Evolutionary conservation across 2,888 invertebrate species (phyloP).

Genomic region (Pyralis farinalis): DNA sequence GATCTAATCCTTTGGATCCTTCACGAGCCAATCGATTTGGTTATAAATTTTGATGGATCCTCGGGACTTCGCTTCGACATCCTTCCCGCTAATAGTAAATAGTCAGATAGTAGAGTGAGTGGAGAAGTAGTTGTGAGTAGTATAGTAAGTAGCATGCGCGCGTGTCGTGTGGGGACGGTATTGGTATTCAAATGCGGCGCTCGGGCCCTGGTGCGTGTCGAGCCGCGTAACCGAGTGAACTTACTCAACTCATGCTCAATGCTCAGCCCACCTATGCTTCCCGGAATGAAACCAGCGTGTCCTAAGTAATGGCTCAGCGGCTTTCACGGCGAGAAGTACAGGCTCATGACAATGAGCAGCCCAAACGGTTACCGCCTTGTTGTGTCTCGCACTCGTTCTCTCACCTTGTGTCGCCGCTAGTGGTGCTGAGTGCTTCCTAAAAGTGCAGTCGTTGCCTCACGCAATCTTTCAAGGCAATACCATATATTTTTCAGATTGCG

Average conservation of each 20-base stretch:
- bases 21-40: conserved; percentile 37
- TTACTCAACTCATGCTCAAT: conserved; percentile 16
- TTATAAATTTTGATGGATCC: conserved; percentile 58
- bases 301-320: background rate
- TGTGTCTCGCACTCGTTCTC: conserved; percentile 75
- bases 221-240: conserved; percentile 34
- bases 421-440: conserved; percentile 76
- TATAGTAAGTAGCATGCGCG: conserved; percentile 70
- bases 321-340: conserved; percentile 1
- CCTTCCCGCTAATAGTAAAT: conserved; percentile 71
- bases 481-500: conserved; percentile 31
- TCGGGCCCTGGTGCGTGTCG: conserved; percentile 72
- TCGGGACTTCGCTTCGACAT: conserved; percentile 66
- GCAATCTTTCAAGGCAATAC: conserved; percentile 30
- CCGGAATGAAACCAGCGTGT: background rate
- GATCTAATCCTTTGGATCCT: conserved; percentile 64
- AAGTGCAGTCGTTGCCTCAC: conserved; percentile 60
- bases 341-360: conserved; percentile 14
- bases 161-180: conserved; percentile 81
- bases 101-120: conserved; percentile 74
- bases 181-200: conserved; percentile 88
- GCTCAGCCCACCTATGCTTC: background rate
- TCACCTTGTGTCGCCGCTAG: conserved; percentile 78
- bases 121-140: conserved; percentile 75
- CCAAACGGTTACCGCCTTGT: conserved; percentile 27